These are phyloP conservation scores for Smittia aterrima DNA, from an alignment of 2,888 invertebrate species.

Conservation along the genomic window DNA sequence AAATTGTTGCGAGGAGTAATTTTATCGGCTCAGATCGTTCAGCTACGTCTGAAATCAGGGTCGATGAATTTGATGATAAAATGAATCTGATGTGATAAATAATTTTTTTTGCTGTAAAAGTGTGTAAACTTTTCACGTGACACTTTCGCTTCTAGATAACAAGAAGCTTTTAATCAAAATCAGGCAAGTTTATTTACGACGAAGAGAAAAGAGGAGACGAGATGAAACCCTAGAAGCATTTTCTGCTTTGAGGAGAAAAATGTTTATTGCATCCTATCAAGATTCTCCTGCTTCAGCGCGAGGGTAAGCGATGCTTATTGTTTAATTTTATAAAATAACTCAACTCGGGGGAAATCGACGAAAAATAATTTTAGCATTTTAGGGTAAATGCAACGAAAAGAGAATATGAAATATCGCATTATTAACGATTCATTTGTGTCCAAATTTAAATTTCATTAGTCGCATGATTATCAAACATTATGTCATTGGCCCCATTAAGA, in stretches of 20 bases:
- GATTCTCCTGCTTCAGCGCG: no score
- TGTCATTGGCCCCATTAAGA: not conserved
- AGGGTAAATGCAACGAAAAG: no score
- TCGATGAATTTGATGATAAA: constrained; percentile 19
- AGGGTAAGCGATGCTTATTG: no score
- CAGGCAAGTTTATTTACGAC: not conserved
- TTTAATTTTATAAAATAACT: no score
- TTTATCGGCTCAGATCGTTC: not conserved
- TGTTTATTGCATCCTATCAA: no score
- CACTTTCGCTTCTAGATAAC: not conserved
- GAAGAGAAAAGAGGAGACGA: not conserved
- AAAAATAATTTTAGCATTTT: no score
- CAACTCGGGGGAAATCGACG: no score
- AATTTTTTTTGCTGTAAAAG: constrained; percentile 14
- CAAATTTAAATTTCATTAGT: not conserved
- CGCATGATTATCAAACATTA: not conserved
- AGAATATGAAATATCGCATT: no score
- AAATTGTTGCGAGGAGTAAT: not conserved
- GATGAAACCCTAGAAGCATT: not conserved
- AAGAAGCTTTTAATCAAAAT: constrained; percentile 2
- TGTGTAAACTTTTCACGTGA: not conserved
- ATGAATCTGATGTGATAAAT: constrained; percentile 26
- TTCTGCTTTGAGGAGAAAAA: not conserved
- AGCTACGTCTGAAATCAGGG: not conserved
- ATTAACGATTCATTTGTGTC: no score